These are phyloP conservation scores for Ophion ventricosus DNA, from an alignment of 2,888 invertebrate genomes.

Conservation along the genomic window DNA sequence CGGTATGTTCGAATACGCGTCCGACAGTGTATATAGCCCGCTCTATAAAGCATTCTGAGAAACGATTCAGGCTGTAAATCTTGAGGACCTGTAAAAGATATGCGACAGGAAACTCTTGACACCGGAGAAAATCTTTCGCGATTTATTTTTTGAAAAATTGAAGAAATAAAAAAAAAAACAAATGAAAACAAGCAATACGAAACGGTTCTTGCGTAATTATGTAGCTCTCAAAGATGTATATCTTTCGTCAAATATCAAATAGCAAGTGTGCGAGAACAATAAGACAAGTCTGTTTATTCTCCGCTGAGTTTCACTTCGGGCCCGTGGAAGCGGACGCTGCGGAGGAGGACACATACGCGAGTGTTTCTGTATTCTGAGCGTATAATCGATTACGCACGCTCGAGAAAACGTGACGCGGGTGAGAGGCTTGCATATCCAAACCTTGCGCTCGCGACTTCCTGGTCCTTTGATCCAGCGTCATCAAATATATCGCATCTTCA, in stretches of 20 bases:
- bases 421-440: conserved; percentile 29
- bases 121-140: conserved; percentile 4
- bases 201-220: too few relatives aligned
- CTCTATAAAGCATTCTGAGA: conserved; percentile 73
- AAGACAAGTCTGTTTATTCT: conserved; percentile 25
- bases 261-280: neutral
- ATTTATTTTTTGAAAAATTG: too few relatives aligned
- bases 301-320: conserved; percentile 9
- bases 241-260: neutral
- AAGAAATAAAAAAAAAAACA: neutral
- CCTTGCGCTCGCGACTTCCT: conserved; percentile 53
- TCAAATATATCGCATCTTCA: conserved; percentile 52
- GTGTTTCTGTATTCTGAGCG: conserved; percentile 48
- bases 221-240: too few relatives aligned
- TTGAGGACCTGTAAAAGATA: conserved; percentile 24
- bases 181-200: neutral
- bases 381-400: conserved; percentile 64
- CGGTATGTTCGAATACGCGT: conserved; percentile 73
- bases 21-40: conserved; percentile 36
- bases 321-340: neutral
- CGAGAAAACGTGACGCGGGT: conserved; percentile 55
- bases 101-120: conserved; percentile 1
- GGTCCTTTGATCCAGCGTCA: conserved; percentile 62
- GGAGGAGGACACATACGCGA: conserved; percentile 1
- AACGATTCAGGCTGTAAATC: conserved; percentile 64